These are phyloP conservation scores for Gambusia holbrooki DNA, from an alignment of 2,113 vertebrate genomes.

Conservation along the genomic window DNA sequence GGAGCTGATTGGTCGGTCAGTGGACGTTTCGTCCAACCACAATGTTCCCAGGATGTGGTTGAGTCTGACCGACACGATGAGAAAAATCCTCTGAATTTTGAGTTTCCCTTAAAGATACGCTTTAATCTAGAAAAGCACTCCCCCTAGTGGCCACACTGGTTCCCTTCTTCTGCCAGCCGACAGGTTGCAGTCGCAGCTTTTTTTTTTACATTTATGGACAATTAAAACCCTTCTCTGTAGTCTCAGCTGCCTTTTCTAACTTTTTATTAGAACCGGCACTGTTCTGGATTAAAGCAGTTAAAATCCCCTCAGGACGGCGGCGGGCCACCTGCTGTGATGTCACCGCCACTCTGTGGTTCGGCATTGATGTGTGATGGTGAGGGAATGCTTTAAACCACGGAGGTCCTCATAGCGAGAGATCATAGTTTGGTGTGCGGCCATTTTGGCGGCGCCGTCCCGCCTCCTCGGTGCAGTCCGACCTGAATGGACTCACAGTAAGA, in stretches of 20 bases:
- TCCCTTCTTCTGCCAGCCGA: background rate
- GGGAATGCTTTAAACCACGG: constrained; percentile 2
- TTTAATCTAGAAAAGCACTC: background rate
- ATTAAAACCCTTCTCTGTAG: too few species aligned
- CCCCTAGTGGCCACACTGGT: background rate
- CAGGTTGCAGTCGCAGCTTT: too few species aligned
- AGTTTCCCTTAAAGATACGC: background rate
- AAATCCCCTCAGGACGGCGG: too few species aligned
- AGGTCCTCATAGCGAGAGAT: constrained; percentile 48
- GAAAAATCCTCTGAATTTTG: background rate
- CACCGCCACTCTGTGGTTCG: background rate
- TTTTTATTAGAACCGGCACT: too few species aligned
- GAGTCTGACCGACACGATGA: background rate
- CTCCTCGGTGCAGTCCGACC: constrained; percentile 8
- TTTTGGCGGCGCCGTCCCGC: constrained; percentile 24
- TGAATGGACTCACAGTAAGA: constrained; percentile 31
- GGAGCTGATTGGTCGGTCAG: constrained; percentile 25
- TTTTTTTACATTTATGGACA: too few species aligned
- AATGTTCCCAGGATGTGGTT: constrained; percentile 33
- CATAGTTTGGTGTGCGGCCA: background rate
- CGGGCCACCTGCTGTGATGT: background rate
- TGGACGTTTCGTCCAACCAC: constrained; percentile 19
- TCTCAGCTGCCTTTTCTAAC: too few species aligned
- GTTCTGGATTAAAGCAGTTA: too few species aligned
- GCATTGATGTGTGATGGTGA: background rate